Evolutionary conservation across 2,888 invertebrate genomes (phyloP), one percentile per base, ranked within the genome.

Genomic region (Acrobasis repandana): DNA sequence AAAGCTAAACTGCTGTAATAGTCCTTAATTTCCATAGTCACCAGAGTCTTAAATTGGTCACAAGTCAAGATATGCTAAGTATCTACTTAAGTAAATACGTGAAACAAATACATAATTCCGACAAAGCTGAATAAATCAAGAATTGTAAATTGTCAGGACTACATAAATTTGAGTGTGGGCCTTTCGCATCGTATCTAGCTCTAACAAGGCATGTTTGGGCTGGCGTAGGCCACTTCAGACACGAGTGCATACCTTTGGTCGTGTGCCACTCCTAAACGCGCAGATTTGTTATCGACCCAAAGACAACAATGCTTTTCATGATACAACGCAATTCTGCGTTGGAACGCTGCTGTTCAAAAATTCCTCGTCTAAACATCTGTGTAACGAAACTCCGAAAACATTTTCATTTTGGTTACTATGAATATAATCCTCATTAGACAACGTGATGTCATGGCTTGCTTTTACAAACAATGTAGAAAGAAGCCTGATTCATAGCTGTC

Each of bases 111-210:
- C 57, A 48, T 57, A 48, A 48, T 57, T 47, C 46, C 11, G 11
- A 28, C n/a, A 9, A 5, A 57, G 47, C 15, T 9, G 48, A 9
- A 16, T 48, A 34, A 34, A 16, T 10, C 20, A 18, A 60, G 68
- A 68, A 80, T 88, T 86, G 82, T 83, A 83, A 77, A 88, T 85
- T 73, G 66, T 67, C 62, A 73, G 75, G 74, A 72, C 74, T 77
- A 79, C 76, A 78, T 82, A n/a, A n/a, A 79, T 80, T 76, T 79
- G 65, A 81, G 74, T 51, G 51, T 51, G 34, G 51, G 50, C 33
- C 43, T 14, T 28, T 20, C 10, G 49, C 49, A 20, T 49, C 38
- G 38, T 2, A 14, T 28, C 28, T 28, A 28, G 28, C 28, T 6
- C 28, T 38, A 38, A 11, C 14, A 38, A 28, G 49, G 49, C 11